A percentile compares a stretch with the other conserved stretches of the same genome.
These are phyloP conservation scores for Serilophus lunatus DNA, from an alignment of 2,113 vertebrate genomes.

Conservation along the genomic window DNA sequence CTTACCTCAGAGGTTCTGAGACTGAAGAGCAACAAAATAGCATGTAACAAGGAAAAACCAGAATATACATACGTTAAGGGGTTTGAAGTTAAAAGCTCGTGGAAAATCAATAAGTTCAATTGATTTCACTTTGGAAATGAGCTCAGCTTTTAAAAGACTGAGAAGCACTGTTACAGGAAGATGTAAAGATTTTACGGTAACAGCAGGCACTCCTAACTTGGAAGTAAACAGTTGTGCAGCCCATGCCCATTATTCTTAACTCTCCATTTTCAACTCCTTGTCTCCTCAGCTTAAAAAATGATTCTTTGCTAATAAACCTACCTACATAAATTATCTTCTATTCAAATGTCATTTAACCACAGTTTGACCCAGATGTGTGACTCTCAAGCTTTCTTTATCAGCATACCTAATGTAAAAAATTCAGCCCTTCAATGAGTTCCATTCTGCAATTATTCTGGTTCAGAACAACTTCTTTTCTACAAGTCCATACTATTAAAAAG, in stretches of 20 bases:
- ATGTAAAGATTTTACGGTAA: conserved; percentile 18
- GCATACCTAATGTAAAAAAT: background rate
- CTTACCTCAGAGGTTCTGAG: background rate
- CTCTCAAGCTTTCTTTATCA: background rate
- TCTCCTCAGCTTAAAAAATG: background rate
- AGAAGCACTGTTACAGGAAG: background rate
- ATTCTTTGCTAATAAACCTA: background rate
- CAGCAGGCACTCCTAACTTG: background rate
- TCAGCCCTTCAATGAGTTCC: background rate
- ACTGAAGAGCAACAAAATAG: background rate
- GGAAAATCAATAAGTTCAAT: background rate
- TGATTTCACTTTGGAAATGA: background rate
- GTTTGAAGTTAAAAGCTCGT: background rate
- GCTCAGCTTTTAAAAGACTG: conserved; percentile 10
- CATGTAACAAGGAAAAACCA: background rate
- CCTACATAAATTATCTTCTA: background rate
- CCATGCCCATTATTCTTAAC: background rate
- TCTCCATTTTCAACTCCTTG: background rate
- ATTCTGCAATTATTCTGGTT: background rate
- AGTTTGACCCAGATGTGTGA: background rate
- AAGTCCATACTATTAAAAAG: background rate
- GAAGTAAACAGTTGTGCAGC: background rate
- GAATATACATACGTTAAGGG: background rate
- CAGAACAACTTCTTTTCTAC: background rate
- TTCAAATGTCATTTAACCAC: background rate